Conservation (phyloP, 2,797 vertebrate species). For the Aphelocoma californica region DNA sequence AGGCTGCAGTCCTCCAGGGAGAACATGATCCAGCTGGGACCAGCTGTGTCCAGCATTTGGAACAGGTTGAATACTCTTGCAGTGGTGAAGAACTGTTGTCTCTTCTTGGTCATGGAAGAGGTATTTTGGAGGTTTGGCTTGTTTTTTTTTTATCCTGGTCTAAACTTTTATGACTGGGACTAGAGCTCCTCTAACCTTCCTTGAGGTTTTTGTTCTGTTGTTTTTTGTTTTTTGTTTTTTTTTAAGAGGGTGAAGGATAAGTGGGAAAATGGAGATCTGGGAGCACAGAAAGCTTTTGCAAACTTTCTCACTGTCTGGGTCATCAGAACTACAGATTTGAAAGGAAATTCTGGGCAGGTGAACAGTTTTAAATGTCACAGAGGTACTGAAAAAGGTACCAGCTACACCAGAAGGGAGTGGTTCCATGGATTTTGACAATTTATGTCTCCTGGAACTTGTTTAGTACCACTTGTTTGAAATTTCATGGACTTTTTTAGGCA, state of each 20-base stretch:
- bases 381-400: neutral
- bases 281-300: neutral
- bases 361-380: neutral
- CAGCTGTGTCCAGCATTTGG: accelerated
- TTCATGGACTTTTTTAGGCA: neutral
- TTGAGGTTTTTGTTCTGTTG: no score
- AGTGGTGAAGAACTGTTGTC: neutral
- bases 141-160: neutral
- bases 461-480: neutral
- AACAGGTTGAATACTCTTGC: neutral
- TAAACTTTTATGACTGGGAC: neutral
- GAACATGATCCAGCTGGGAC: accelerated
- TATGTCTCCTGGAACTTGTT: neutral
- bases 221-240: neutral
- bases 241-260: neutral
- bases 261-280: neutral
- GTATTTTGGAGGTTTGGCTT: neutral
- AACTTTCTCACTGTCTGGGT: neutral
- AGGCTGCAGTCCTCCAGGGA: neutral
- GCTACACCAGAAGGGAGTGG: neutral
- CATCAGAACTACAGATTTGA: neutral
- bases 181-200: neutral
- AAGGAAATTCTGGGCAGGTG: neutral
- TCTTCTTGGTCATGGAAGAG: neutral
- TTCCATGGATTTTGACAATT: neutral